These are phyloP conservation scores for Halichoerus grypus DNA, from an alignment of 2,113 vertebrate genomes.

Conservation along the genomic window DNA sequence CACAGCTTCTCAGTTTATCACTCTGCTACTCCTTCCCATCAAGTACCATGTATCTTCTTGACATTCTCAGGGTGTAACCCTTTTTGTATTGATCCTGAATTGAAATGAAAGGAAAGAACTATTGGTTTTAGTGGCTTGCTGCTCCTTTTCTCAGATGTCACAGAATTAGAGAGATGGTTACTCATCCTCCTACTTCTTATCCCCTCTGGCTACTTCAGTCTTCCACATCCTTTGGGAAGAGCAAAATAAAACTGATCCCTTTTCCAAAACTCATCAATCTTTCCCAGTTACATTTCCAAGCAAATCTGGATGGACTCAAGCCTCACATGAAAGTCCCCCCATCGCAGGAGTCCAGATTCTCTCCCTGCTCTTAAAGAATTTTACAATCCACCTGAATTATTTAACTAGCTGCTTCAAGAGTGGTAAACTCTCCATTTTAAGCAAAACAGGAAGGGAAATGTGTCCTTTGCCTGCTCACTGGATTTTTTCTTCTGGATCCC, in stretches of 20 bases:
- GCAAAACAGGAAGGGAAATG: neutral
- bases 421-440: neutral
- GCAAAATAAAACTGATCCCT: neutral
- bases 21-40: neutral
- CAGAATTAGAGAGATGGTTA: neutral
- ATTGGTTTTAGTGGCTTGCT: neutral
- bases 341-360: neutral
- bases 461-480: neutral
- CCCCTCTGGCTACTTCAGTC: neutral
- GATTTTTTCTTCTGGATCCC: neutral
- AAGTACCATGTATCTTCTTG: neutral
- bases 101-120: neutral
- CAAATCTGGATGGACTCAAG: neutral
- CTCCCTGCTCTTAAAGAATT: neutral
- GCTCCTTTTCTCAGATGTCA: neutral
- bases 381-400: neutral
- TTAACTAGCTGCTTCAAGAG: neutral
- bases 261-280: neutral
- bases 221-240: neutral
- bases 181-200: neutral
- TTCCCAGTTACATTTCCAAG: neutral
- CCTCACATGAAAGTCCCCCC: neutral
- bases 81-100: neutral
- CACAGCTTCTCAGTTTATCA: neutral
- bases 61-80: neutral